Base-by-base conservation (phyloP, 2,113 vertebrate genomes). In the Macquaria ambigua region DNA sequence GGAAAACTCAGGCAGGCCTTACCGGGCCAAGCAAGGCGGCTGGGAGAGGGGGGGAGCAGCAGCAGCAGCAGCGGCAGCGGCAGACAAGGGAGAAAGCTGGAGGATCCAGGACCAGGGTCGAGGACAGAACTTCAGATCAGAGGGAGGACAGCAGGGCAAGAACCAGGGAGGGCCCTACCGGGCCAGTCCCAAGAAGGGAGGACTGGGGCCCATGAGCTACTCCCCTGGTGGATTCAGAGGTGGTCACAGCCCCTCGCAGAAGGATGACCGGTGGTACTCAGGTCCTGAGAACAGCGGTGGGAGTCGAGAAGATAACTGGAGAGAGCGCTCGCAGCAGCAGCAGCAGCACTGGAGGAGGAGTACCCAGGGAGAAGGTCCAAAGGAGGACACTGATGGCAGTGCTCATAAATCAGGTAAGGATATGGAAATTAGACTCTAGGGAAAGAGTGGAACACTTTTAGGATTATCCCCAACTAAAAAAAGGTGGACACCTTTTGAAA, bases 1-100 rank as follows among this genome's bases (percentile, higher is more conserved):
- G 97, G 97, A 96, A 91, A 97, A 98, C 90, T 88, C 94, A 31
- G 89, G 93, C 89, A 97, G 96, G 92, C 74, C 95, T 84, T 95
- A 86, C 84, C 92, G 96, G 93, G 83, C 90, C 28, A 97, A 95
- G 91, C 95, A 94, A 78, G 87, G 87, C 0, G 63, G 84, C 84
- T 95, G 95, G 90, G 96, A 96, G 16, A 92, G 90, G 41, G 96
- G 94, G 70, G 46, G n/a, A n/a, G n/a, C n/a, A n/a, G n/a, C n/a
- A n/a, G n/a, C 85, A 11, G 72, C 89, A 15, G 73, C 89, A 89
- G 95, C 88, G 9, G 82, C 84, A 12, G 72, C 89, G 14, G 74
- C 89, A 89, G 95, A 96, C 50, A 96, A 96, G 25, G 43, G 83
- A 4, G 96, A 97, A 77, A 92, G 87, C 63, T 96, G 95, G 95